Conservation (phyloP, 2,888 invertebrate species). For the Malthinus seriepunctatus region DNA sequence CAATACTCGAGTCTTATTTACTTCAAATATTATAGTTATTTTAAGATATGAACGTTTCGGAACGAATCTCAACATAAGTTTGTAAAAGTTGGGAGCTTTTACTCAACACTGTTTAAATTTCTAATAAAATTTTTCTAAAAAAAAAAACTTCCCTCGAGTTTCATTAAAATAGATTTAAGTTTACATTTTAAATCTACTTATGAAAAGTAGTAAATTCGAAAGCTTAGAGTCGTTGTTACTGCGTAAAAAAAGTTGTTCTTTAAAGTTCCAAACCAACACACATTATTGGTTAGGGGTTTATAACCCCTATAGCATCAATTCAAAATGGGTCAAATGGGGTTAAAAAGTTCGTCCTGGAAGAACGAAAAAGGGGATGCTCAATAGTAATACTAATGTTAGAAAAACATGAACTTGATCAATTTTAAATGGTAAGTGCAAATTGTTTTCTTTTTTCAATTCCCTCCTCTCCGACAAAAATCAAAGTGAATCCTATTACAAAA, state of each 20-base stretch:
- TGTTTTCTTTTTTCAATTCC: background rate
- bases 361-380: slow-evolving; percentile 6
- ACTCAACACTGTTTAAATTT: no score
- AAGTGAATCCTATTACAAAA: background rate
- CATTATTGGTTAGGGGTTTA: slow-evolving; percentile 24
- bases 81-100: slow-evolving; percentile 1
- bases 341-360: slow-evolving; percentile 16
- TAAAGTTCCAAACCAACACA: slow-evolving; percentile 18
- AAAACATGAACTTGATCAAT: slow-evolving; percentile 23
- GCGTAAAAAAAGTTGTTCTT: slow-evolving; percentile 15
- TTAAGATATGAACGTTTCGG: slow-evolving; percentile 11
- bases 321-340: slow-evolving; percentile 23
- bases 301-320: slow-evolving; percentile 20
- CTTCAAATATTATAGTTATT: slow-evolving; percentile 16
- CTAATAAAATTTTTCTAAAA: no score
- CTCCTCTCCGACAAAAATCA: background rate
- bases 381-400: slow-evolving; percentile 10
- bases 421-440: slow-evolving; percentile 18
- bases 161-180: slow-evolving; percentile 3
- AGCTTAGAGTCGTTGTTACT: slow-evolving; percentile 21
- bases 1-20: slow-evolving; percentile 13
- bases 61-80: slow-evolving; percentile 13
- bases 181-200: slow-evolving; percentile 9
- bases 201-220: slow-evolving; percentile 13
- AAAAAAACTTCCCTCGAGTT: slow-evolving; percentile 4